Base-by-base conservation (phyloP, 2,113 vertebrate species). In the Conger conger region DNA sequence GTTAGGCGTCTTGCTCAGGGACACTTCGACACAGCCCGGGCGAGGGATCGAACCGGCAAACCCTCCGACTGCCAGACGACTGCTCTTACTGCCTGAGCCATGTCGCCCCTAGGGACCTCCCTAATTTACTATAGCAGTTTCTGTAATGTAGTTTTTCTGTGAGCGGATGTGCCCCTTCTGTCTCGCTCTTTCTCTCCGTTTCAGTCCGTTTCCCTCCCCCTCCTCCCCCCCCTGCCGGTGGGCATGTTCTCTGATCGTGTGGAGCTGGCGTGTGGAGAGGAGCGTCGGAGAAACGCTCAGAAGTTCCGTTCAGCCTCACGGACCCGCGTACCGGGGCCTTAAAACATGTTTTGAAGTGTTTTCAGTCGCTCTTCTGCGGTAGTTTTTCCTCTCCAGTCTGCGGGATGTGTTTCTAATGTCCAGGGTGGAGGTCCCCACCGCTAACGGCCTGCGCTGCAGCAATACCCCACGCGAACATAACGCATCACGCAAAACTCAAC, bases 191-290 rank as follows among this genome's bases (percentile, higher is more conserved):
- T 80, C 11, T 35, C 9, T 82, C 36, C 35, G 23, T 76, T 35
- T 57, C 1, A 27, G 0, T 79, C 30, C 11, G 0, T 84, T 13
- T 40, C 33, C 27, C n/a, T 63, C 45, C 78, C 42, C 23, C 33
- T 42, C 57, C 23, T 27, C 40, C 30, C 27, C 30, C 16, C 30
- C 2, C 20, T 76, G 76, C 38, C 35, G 2, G 45, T 27, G 81
- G 13, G 50, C 30, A n/a, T 82, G 63, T 83, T 76, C 37, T 76
- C 82, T 45, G 82, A 68, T 76, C 76, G 82, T 83, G 82, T 63
- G 76, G 38, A 45, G 82, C 45, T 15, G 23, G 63, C 37, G 27
- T 27, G 33, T 27, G 33, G 76, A 77, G 76, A 17, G 16, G 1
- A 16, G 30, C 33, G 76, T n/a, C 27, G 60, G 60, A 68, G 60